A percentile compares a stretch with the other conserved stretches of the same genome.
phyloP scores from a whole-genome alignment of 2,888 invertebrate species.

The Heliconius erato region DNA sequence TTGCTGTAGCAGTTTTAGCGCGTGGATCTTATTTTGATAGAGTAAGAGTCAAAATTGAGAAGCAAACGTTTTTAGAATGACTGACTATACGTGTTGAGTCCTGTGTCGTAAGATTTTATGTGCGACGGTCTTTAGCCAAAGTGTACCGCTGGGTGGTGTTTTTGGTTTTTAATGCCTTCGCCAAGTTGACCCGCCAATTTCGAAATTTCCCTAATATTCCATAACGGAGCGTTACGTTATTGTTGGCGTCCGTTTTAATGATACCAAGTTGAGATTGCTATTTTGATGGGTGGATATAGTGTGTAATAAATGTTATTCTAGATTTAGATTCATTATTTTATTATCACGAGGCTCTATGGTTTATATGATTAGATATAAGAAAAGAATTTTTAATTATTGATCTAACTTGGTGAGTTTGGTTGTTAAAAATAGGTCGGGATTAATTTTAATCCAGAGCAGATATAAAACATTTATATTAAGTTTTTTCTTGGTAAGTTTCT shows the following conservation, averaged over 20 bases:
- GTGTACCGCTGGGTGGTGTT: constrained; percentile 79
- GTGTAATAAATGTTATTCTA: background rate
- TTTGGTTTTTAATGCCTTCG: constrained; percentile 80
- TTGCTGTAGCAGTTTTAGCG: constrained; percentile 13
- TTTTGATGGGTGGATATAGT: constrained; percentile 22
- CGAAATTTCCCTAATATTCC: constrained; percentile 65
- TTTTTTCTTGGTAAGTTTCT: too few species aligned
- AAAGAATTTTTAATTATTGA: background rate
- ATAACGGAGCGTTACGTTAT: constrained; percentile 58
- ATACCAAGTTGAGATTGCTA: constrained; percentile 49
- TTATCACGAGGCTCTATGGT: background rate
- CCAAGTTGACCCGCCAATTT: constrained; percentile 73
- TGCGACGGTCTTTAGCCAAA: constrained; percentile 80
- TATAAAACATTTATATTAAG: too few species aligned
- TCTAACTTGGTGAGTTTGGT: background rate
- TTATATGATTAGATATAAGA: background rate
- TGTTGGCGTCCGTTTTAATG: constrained; percentile 59
- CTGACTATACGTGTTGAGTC: constrained; percentile 56
- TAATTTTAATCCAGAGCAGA: too few species aligned
- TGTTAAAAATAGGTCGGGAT: too few species aligned
- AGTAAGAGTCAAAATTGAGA: constrained; percentile 55
- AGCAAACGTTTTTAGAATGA: background rate
- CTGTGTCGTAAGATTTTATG: constrained; percentile 84
- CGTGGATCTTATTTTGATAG: constrained; percentile 36
- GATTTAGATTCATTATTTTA: background rate